Evolutionary conservation across 2,113 vertebrate genomes (phyloP), one percentile per base, ranked within the genome.

Genomic region (Poeciliopsis prolifica): DNA sequence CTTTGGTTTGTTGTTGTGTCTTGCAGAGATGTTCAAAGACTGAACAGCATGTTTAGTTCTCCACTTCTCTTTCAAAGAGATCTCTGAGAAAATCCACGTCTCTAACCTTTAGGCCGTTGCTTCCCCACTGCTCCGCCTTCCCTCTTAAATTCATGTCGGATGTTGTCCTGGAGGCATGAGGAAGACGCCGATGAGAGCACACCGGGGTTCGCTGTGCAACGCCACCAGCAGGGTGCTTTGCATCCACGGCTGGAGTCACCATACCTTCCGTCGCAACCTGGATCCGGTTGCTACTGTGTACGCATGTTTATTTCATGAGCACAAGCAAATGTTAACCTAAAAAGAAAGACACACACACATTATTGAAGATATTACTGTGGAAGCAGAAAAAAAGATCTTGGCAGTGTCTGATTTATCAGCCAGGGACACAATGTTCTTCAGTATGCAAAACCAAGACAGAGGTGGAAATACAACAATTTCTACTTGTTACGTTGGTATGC

Each of bases 241-340:
- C 65, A 84, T 66, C 78, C 61, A 75, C 9, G 35, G 19, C 66
- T 60, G n/a, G 26, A 77, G 75, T 76, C 75, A 5, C 62, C 77
- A 72, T 31, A 9, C 19, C 48, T 60, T 70, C 65, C 54, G 4
- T 15, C 83, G 35, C 79, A 61, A 81, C 68, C 10, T 31, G 75
- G 70, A 51, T 48, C 44, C 12, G 17, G 58, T 73, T 64, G 74
- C 17, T 61, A 51, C 61, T 67, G 61, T 63, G 58, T 10, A 48
- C 5, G 28, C 40, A 80, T 90, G 85, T 40, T 75, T 82, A 79
- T 84, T 87, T 86, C 61, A 82, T 84, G 74, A 87, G 69, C 40
- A 9, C 62, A 40, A 72, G 58, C 71, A 78, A 87, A 76, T 65
- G 40, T 65, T 76, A 75, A 75, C 72, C 48, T 79, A 40, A 65